These are phyloP conservation scores for Napeogenes sylphis DNA, from an alignment of 2,888 invertebrate species.

Conservation along the genomic window DNA sequence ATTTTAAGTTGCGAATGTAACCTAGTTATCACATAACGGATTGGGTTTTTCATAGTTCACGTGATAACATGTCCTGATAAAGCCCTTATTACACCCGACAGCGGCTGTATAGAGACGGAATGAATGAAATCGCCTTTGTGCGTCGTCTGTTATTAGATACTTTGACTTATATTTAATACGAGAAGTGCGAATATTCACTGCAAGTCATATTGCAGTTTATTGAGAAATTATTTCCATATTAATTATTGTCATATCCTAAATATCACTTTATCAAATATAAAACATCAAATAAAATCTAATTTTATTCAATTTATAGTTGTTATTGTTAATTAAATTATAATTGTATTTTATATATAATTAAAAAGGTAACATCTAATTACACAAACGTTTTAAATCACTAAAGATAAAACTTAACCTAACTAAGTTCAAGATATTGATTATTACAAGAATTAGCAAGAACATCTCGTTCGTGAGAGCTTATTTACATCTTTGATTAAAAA, in stretches of 20 bases:
- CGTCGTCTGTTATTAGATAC: neutral
- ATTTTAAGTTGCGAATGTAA: neutral
- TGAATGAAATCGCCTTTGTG: neutral
- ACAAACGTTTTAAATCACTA: neutral
- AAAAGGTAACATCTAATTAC: neutral
- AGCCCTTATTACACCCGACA: neutral
- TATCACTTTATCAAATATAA: too few species aligned
- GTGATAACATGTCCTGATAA: slow-evolving; percentile 2
- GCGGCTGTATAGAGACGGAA: neutral
- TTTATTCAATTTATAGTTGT: neutral
- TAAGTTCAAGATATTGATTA: neutral
- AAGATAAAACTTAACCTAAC: neutral
- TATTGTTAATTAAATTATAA: neutral
- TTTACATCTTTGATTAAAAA: neutral
- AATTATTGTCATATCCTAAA: too few species aligned
- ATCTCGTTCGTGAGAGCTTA: neutral
- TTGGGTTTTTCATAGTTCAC: slow-evolving; percentile 2
- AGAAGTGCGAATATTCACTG: too few species aligned
- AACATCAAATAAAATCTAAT: neutral
- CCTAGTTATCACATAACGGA: neutral
- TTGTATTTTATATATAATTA: neutral
- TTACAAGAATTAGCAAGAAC: neutral
- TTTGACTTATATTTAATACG: neutral
- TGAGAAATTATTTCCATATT: too few species aligned
- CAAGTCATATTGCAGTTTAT: too few species aligned